Percentiles rank a stretch among this genome's conserved stretches.
Evolutionary conservation across 2,113 vertebrate species (phyloP).

Genomic region (Onychorhynchus coronatus): DNA sequence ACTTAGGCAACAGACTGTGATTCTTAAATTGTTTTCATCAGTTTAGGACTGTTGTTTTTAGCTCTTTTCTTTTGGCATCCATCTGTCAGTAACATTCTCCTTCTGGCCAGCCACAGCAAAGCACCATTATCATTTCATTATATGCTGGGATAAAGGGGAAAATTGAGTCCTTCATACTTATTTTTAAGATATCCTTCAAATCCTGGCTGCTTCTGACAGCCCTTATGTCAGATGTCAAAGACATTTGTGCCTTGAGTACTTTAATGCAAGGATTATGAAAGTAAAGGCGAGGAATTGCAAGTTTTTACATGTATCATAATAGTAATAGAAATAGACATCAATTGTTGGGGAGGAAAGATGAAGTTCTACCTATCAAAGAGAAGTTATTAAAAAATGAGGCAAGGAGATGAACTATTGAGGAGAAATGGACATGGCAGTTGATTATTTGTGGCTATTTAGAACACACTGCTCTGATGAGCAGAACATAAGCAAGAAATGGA

Average conservation of each 20-base stretch:
- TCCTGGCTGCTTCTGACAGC: neutral
- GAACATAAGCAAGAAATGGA: neutral
- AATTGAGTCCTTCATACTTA: neutral
- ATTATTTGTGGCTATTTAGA: neutral
- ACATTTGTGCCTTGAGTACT: neutral
- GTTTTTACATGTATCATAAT: neutral
- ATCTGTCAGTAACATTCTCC: constrained; percentile 16
- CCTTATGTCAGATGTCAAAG: neutral
- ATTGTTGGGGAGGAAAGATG: neutral
- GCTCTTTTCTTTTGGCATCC: constrained; percentile 13
- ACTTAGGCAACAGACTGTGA: constrained; percentile 1
- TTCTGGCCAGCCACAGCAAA: constrained; percentile 12
- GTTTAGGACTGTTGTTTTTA: constrained; percentile 20
- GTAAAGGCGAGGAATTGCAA: neutral
- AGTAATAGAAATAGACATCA: neutral
- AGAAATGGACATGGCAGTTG: neutral
- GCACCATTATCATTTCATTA: neutral
- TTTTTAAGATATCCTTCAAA: neutral
- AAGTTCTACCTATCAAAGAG: neutral
- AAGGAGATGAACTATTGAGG: neutral
- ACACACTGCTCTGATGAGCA: neutral
- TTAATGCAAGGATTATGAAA: neutral
- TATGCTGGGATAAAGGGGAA: neutral
- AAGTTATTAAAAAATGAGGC: neutral
- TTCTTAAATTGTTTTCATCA: constrained; percentile 22